A percentile compares a stretch with the other conserved stretches of the same genome.
Evolutionary conservation across 2,797 vertebrate genomes (phyloP).

Genomic region (Syngnathus acus): DNA sequence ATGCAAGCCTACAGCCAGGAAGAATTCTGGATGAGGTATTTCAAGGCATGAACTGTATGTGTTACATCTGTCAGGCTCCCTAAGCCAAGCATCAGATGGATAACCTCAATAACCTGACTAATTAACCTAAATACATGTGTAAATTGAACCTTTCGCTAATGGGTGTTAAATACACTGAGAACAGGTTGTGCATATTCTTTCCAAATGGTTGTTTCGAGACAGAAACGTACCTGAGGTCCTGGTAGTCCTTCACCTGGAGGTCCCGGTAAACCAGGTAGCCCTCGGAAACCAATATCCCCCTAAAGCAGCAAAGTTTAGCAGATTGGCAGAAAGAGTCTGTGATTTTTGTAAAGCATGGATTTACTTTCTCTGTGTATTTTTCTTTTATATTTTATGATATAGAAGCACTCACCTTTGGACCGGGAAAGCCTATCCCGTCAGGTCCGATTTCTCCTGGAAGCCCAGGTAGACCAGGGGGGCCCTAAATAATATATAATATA

Average conservation of each 20-base stretch:
- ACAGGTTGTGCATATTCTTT: background rate
- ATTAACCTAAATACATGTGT: background rate
- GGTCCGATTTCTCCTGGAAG: constrained; percentile 73
- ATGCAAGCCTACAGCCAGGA: constrained; percentile 20
- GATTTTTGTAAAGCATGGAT: background rate
- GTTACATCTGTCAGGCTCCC: constrained; percentile 19
- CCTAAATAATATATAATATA: constrained; percentile 54
- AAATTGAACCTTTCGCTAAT: background rate
- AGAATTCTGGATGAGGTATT: constrained; percentile 25
- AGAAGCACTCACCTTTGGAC: constrained; percentile 74
- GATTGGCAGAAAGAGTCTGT: background rate
- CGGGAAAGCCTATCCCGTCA: constrained; percentile 77
- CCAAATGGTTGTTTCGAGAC: background rate
- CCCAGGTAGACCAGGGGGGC: constrained; percentile 77
- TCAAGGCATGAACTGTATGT: constrained; percentile 12
- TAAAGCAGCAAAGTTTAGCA: constrained; percentile 38
- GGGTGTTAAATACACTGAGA: constrained; percentile 28
- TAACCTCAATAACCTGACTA: constrained; percentile 3
- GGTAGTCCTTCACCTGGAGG: constrained; percentile 81
- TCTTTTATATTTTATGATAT: background rate
- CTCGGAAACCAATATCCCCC: constrained; percentile 82
- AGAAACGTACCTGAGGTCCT: constrained; percentile 71
- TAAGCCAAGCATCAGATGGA: constrained; percentile 37
- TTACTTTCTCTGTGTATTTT: background rate
- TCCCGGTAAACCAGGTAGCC: constrained; percentile 73